Evolutionary conservation across 37 sponge, comb jelly and placozoan genomes (phyloP), one percentile per base, ranked within the genome.

Genomic region (Crambe crambe): DNA sequence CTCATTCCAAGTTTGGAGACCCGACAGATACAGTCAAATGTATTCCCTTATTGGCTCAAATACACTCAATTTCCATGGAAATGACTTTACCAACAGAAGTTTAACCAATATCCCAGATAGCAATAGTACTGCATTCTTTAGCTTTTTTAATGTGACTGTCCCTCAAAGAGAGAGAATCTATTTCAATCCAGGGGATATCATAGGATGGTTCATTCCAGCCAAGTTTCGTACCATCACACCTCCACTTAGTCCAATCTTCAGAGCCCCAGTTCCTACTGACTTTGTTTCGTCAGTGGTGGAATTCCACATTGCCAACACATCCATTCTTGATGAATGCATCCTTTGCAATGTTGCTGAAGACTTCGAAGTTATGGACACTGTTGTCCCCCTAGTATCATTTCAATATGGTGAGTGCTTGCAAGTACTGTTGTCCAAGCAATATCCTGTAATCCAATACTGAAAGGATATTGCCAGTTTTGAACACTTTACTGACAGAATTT

Each of bases 1-100:
- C 66, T 31, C 66, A 18, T 65, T 65, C 34, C 66, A 65, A 32
- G 66, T 65, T 18, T 65, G 66, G 66, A 65, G 66, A 32, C 66
- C 66, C 2, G 66, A 65, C 3, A 31, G 32, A 5, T 31, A 2
- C 17, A 3, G 34, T 6, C 27, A 30, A 26, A 65, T 30, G 2
- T 65, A 65, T 30, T 30, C 34, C 31, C 35, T 65, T 18, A 34
- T 65, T 8, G 66, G 66, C 10, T 31, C 31, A 18, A 65, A 65
- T 31, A 30, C 31, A 65, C 35, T 65, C 17, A 20, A 34, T 34
- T 65, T 65, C 66, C 25, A 9, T 6, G 34, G 66, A 2, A 32
- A 31, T 12, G 59, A 58, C 4, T 58, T 58, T 4, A 5, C 31
- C 12, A 6, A 15, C 10, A 47, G 51, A 30, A 34, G 66, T 5